Conservation (phyloP, 2,113 vertebrate species). For the Melanerpes aurifrons region DNA sequence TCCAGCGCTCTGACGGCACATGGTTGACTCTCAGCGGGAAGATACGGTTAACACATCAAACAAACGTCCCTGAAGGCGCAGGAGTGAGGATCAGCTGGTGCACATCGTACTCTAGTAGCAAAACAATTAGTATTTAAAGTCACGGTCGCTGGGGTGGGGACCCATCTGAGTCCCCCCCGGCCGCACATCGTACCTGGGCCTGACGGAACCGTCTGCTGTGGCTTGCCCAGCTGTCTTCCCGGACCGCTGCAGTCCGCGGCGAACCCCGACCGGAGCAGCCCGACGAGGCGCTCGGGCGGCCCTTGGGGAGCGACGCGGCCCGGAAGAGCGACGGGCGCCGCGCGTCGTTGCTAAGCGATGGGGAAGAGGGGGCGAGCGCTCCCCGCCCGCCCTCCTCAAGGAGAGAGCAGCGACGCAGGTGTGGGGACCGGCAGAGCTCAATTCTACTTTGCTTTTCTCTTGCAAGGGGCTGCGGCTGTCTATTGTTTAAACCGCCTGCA, state of each 20-base stretch:
- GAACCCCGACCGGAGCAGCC: too few species aligned
- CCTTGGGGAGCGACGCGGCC: not conserved
- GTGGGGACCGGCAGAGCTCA: fast-evolving
- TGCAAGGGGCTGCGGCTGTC: not conserved
- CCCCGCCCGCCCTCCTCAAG: not conserved
- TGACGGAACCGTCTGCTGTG: too few species aligned
- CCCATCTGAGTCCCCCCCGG: too few species aligned
- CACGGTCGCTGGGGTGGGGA: fast-evolving
- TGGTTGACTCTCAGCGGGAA: not conserved
- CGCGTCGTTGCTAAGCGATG: not conserved
- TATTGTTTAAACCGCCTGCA: too few species aligned
- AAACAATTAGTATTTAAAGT: not conserved
- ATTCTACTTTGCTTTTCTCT: fast-evolving
- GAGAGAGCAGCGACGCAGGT: not conserved
- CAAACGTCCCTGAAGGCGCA: too few species aligned
- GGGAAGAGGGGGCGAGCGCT: not conserved
- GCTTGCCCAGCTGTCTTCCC: not conserved
- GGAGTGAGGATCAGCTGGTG: too few species aligned
- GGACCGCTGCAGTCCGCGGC: not conserved
- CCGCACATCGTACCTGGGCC: not conserved
- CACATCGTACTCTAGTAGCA: too few species aligned
- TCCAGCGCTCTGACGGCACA: not conserved
- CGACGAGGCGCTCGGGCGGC: not conserved
- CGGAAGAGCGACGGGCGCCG: not conserved
- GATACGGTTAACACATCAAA: not conserved